Evolutionary conservation across 2,113 vertebrate species (phyloP).

Genomic region (Oncorhynchus gorbuscha): DNA sequence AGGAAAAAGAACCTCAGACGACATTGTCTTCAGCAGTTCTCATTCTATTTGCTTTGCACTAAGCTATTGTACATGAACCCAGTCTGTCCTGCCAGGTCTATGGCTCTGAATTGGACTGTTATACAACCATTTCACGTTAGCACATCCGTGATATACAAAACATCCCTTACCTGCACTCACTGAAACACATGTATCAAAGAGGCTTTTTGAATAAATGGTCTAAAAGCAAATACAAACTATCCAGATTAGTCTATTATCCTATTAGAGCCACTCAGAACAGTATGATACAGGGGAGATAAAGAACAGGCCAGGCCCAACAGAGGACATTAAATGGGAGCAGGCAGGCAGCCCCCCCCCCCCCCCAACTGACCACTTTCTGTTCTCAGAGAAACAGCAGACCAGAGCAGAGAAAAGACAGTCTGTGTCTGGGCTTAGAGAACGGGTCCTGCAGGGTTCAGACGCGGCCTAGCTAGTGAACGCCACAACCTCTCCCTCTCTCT

Average conservation of each 20-base stretch:
- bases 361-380: conserved; percentile 31
- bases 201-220: conserved; percentile 54
- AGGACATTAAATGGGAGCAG: conserved; percentile 65
- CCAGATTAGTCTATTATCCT: conserved; percentile 66
- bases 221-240: conserved; percentile 65
- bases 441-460: conserved; percentile 32
- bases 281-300: conserved; percentile 61
- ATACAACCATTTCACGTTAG: conserved; percentile 26
- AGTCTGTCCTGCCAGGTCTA: neutral
- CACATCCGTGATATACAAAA: conserved; percentile 25
- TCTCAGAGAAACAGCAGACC: conserved; percentile 39
- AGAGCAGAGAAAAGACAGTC: conserved; percentile 26
- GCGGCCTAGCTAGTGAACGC: conserved; percentile 33
- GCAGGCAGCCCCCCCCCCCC: conserved; percentile 8
- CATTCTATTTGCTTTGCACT: conserved; percentile 41
- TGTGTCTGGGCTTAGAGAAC: conserved; percentile 27
- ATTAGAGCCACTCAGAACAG: conserved; percentile 64
- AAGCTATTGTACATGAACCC: conserved; percentile 11
- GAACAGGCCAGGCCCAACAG: conserved; percentile 60
- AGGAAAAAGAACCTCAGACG: conserved; percentile 8
- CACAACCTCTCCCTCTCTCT: conserved; percentile 5
- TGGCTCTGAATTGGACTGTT: conserved; percentile 11
- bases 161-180: conserved; percentile 43
- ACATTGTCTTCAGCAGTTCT: conserved; percentile 5
- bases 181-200: conserved; percentile 58